Base-by-base conservation (phyloP, 35 echinoderm and acorn worm genomes). In the Acanthaster planci region DNA sequence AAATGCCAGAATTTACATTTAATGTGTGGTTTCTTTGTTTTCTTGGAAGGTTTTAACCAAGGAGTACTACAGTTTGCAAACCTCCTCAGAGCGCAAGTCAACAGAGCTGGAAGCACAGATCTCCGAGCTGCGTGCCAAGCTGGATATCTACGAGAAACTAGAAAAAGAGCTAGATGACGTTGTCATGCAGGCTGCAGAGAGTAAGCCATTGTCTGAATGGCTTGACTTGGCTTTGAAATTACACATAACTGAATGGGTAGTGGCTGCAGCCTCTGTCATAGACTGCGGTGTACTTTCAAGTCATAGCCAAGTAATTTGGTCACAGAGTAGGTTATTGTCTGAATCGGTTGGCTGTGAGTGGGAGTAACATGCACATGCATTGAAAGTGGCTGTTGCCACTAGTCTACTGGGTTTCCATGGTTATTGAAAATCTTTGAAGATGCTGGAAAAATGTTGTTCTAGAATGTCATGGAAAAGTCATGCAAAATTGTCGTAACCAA, bases 101-200 rank as follows among this genome's bases (percentile, higher is more conserved):
- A 83, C 84, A 29, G 96, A 99, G 22, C 39, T 99, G 27, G 96
- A 99, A 57, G 86, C 96, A 26, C 85, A 89, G 58, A 53, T 87
- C 14, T 80, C 83, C 26, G 92, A 99, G 75, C 55, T 86, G 47
- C 88, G 59, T 38, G 57, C 88, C 23, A 93, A 89, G 67, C 79
- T 99, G 29, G 92, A 94, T 1, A 85, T 90, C 9, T 99, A 99
- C 83, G 92, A 92, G 86, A 93, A 91, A 81, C 82, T 99, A 38
- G 96, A 99, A 53, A 86, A 89, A 36, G 96, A 99, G 53, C 72
- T 99, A 9, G 96, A 99, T 89, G 96, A 99, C 84, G 96, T 99
- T 54, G 92, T 99, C 31, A 99, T 99, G 92, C 96, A 99, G 37
- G 96, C 96, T 38, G 96, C 96, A 27, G 96, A 94, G 22, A 87